Conservation (phyloP, 2,797 vertebrate genomes). For the Eulemur coronatus region DNA sequence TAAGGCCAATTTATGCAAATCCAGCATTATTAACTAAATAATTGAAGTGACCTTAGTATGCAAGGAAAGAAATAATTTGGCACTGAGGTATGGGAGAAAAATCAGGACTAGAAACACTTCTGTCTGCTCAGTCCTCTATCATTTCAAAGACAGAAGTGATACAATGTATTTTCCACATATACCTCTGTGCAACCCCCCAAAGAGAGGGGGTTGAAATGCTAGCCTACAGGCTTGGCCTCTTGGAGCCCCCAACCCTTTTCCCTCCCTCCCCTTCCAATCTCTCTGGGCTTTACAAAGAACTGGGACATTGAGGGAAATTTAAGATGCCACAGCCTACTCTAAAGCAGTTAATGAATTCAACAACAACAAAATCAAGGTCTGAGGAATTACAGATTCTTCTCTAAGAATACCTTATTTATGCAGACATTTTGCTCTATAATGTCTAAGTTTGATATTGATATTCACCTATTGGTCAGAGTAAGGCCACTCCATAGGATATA, state of each 20-base stretch:
- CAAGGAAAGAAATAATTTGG: slow-evolving; percentile 70
- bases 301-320: slow-evolving; percentile 29
- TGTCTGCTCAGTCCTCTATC: slow-evolving; percentile 15
- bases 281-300: slow-evolving; percentile 48
- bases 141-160: slow-evolving; percentile 66
- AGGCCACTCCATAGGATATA: not conserved
- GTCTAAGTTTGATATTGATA: slow-evolving; percentile 57
- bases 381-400: slow-evolving; percentile 5
- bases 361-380: slow-evolving; percentile 60
- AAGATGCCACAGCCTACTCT: slow-evolving; percentile 50
- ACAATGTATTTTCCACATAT: slow-evolving; percentile 53
- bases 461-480: slow-evolving; percentile 60
- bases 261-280: not conserved
- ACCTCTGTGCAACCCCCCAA: not conserved
- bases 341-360: slow-evolving; percentile 70
- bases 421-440: slow-evolving; percentile 57
- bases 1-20: slow-evolving; percentile 89
- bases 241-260: not conserved
- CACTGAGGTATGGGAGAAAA: slow-evolving; percentile 69
- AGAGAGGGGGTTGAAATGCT: slow-evolving; percentile 20
- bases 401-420: slow-evolving; percentile 43
- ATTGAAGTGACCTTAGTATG: slow-evolving; percentile 84
- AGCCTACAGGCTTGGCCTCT: not conserved
- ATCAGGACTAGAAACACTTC: slow-evolving; percentile 64
- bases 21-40: slow-evolving; percentile 84